A percentile compares a stretch with the other conserved stretches of the same genome.
Conservation (phyloP, 2,113 vertebrate species). For the Colius striatus region DNA sequence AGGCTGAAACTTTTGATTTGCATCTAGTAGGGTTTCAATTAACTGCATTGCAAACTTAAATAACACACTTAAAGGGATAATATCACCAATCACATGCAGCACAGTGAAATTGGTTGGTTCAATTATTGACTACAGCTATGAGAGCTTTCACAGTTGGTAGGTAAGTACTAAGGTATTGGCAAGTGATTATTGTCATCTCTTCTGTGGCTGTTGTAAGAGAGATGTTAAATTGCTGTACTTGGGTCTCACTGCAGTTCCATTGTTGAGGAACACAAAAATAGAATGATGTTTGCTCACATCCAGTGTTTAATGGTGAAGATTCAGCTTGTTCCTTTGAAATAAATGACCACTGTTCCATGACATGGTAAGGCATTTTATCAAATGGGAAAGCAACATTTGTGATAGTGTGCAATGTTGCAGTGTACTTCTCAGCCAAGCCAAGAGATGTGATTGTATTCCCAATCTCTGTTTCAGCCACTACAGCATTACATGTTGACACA, state of each 20-base stretch:
- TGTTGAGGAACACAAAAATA: constrained; percentile 48
- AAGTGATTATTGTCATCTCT: constrained; percentile 43
- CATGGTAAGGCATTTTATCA: constrained; percentile 63
- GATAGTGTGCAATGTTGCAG: constrained; percentile 21
- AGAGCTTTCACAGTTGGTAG: constrained; percentile 67
- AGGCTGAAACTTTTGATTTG: constrained; percentile 88
- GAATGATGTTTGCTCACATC: constrained; percentile 32
- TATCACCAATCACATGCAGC: constrained; percentile 79
- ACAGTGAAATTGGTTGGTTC: constrained; percentile 68
- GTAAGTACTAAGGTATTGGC: constrained; percentile 47
- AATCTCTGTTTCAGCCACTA: constrained; percentile 51
- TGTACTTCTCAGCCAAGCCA: constrained; percentile 37
- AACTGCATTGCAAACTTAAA: constrained; percentile 85
- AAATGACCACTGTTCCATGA: constrained; percentile 50
- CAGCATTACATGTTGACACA: constrained; percentile 55
- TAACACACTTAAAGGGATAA: constrained; percentile 83
- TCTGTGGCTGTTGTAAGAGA: constrained; percentile 44
- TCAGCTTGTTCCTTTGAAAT: constrained; percentile 52
- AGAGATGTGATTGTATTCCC: constrained; percentile 55
- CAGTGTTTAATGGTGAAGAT: constrained; percentile 39
- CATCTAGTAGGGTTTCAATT: constrained; percentile 87
- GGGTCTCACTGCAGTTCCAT: constrained; percentile 31
- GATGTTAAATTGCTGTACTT: constrained; percentile 48
- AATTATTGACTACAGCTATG: constrained; percentile 58
- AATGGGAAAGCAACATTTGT: constrained; percentile 37